phyloP scores from a whole-genome alignment of 2,113 vertebrate genomes.

The Zosterops pallidus region DNA sequence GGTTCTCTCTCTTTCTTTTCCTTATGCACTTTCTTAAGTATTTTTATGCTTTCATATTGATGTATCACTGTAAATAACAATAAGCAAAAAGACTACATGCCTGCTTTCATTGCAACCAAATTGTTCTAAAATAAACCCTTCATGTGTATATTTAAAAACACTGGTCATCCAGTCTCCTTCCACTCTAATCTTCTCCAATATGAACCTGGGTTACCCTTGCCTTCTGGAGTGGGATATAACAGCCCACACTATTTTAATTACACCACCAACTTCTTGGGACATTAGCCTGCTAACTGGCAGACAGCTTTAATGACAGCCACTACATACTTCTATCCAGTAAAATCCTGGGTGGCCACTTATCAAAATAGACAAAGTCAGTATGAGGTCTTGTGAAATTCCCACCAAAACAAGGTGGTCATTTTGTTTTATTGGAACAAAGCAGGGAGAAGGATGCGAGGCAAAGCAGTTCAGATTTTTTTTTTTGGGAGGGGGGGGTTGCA shows the following conservation, averaged over 20 bases:
- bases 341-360: neutral
- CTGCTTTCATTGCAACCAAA: neutral
- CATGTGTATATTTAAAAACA: no score
- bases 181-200: rapidly evolving
- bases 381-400: neutral
- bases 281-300: neutral
- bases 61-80: neutral
- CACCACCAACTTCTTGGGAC: neutral
- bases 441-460: neutral
- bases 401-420: neutral
- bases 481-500: neutral
- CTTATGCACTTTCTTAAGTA: neutral
- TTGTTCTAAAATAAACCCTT: neutral
- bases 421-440: neutral
- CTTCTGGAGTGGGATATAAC: neutral
- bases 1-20: neutral
- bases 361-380: neutral
- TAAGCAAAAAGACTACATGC: neutral
- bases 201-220: neutral
- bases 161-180: neutral
- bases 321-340: neutral
- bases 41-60: neutral
- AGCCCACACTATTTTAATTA: neutral
- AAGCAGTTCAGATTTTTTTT: neutral
- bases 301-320: neutral